Conservation (phyloP, 1,140 invertebrate genomes). For the Drosophila serrata region DNA sequence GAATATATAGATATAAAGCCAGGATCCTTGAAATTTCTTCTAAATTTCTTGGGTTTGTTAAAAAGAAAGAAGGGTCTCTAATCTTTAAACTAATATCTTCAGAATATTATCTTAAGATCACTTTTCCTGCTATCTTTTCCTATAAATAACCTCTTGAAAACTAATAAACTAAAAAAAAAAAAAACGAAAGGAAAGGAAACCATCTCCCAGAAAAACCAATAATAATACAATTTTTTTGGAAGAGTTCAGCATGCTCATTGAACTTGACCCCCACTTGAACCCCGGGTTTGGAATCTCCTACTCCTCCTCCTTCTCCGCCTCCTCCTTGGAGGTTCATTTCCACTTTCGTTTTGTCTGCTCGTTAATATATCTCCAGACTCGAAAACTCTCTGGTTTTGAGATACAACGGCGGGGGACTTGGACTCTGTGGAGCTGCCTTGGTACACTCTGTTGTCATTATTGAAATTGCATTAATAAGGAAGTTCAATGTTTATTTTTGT, state of each 20-base stretch:
- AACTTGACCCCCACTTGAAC: constrained; percentile 47
- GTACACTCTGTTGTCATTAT: constrained; percentile 60
- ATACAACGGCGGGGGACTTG: constrained; percentile 22
- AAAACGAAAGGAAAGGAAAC: too few species aligned
- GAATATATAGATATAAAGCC: background rate
- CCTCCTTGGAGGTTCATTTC: constrained; percentile 7
- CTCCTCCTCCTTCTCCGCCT: constrained; percentile 11
- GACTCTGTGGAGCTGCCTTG: constrained; percentile 32
- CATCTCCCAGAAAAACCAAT: constrained; percentile 28
- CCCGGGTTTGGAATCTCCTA: constrained; percentile 3
- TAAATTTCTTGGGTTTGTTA: background rate
- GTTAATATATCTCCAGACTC: constrained; percentile 49
- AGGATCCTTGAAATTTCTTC: background rate
- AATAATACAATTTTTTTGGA: constrained; percentile 29
- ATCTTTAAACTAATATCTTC: too few species aligned
- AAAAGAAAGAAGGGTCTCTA: background rate
- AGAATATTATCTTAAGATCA: background rate
- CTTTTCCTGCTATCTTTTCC: background rate
- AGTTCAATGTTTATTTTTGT: constrained; percentile 80
- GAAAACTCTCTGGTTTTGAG: constrained; percentile 13
- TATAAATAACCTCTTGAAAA: constrained; percentile 10
- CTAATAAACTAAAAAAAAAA: background rate
- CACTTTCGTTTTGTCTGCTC: constrained; percentile 70
- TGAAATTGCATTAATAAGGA: constrained; percentile 83
- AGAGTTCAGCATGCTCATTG: constrained; percentile 37